Percentiles rank a stretch among this genome's conserved stretches.
Conservation (phyloP, 2,113 vertebrate species). For the Apodemus sylvaticus region DNA sequence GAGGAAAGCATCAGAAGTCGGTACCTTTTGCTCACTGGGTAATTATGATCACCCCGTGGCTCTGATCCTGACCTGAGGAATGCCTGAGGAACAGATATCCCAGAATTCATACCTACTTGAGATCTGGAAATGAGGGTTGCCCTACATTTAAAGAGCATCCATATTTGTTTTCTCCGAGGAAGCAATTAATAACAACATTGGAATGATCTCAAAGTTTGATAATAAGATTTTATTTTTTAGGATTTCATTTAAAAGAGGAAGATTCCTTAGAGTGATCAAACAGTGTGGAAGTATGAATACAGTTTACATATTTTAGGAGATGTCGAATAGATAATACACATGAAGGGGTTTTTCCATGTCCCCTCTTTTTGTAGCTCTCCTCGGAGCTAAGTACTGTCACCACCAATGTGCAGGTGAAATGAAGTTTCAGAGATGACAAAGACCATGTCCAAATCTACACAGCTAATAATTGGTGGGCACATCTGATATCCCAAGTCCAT, state of each 20-base stretch:
- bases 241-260: not conserved
- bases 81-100: not conserved
- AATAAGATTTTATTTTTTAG: not conserved
- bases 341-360: fast-evolving
- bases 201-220: not conserved
- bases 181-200: not conserved
- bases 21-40: not conserved
- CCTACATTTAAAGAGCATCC: not conserved
- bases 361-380: not conserved
- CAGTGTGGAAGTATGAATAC: not conserved
- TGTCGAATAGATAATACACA: not conserved
- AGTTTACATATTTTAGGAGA: not conserved
- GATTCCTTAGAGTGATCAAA: not conserved
- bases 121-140: not conserved
- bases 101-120: not conserved
- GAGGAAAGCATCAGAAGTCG: not conserved
- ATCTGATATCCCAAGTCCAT: not conserved
- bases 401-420: not conserved
- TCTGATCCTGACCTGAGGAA: not conserved
- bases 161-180: not conserved
- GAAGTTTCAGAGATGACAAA: not conserved
- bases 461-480: not conserved
- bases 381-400: not conserved
- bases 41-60: not conserved
- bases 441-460: slow-evolving; percentile 11